Conservation (phyloP, 37 sponge, comb jelly and placozoan species). For the Ianthella basta region DNA sequence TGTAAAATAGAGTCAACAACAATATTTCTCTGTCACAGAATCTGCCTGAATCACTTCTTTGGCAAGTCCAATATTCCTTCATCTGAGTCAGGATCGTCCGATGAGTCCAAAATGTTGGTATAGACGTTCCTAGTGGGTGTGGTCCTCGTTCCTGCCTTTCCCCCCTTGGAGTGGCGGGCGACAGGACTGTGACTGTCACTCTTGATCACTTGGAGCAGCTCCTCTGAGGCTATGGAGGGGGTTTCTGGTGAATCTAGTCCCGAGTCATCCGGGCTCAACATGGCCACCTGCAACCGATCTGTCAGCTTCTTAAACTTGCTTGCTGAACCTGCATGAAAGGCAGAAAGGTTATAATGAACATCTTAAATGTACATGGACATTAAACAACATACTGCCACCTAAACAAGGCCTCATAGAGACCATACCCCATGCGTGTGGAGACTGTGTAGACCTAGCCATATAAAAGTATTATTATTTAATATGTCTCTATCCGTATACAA, state of each 20-base stretch:
- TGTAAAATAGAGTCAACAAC: not conserved
- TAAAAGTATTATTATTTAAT: too few species aligned
- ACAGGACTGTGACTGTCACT: not conserved
- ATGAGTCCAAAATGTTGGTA: slow-evolving; percentile 12
- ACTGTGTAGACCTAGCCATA: too few species aligned
- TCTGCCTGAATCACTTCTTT: not conserved
- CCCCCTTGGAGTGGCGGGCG: not conserved
- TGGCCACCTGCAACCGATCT: slow-evolving; percentile 15
- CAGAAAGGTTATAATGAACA: not conserved
- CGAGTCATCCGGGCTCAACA: slow-evolving; percentile 13
- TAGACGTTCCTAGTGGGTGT: slow-evolving; percentile 14
- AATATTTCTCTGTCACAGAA: not conserved
- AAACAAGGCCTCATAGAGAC: not conserved
- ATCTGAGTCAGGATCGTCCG: slow-evolving; percentile 15
- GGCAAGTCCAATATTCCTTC: slow-evolving; percentile 16
- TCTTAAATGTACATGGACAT: not conserved
- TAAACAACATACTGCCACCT: not conserved
- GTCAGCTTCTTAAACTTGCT: slow-evolving; percentile 21
- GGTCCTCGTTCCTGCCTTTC: not conserved
- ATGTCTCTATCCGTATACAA: too few species aligned
- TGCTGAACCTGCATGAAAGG: not conserved
- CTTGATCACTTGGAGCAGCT: slow-evolving; percentile 10
- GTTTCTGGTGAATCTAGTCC: slow-evolving; percentile 17
- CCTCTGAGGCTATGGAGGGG: slow-evolving; percentile 23
- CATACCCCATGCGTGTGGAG: too few species aligned